phyloP scores from a whole-genome alignment of 2,888 invertebrate species.

The Scaptomyza cyrtandrae region DNA sequence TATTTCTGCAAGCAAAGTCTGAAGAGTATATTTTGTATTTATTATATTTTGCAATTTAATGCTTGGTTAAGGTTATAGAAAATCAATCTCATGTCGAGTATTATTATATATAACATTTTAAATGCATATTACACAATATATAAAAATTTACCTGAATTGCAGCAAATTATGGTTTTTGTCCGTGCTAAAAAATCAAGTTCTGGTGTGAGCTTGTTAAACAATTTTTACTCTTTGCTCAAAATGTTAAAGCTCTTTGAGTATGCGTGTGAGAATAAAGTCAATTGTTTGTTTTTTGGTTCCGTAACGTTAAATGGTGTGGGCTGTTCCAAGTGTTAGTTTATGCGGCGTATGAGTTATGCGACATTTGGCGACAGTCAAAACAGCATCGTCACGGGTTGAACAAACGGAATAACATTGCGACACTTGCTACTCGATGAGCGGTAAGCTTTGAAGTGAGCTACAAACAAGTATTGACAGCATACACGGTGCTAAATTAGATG shows the following conservation, averaged over 20 bases:
- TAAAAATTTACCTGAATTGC: background rate
- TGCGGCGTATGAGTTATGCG: conserved; percentile 65
- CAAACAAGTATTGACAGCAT: conserved; percentile 65
- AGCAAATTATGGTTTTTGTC: background rate
- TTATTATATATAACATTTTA: too few relatives aligned
- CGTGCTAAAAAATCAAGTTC: background rate
- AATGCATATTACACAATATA: background rate
- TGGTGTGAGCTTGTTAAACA: too few relatives aligned
- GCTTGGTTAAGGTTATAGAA: too few relatives aligned
- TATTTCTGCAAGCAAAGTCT: too few relatives aligned
- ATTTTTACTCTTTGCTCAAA: background rate
- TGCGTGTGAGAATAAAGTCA: conserved; percentile 24
- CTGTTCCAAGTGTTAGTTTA: conserved; percentile 39
- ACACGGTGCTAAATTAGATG: conserved; percentile 75
- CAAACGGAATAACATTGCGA: conserved; percentile 45
- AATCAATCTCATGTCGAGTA: too few relatives aligned
- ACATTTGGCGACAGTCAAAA: conserved; percentile 27
- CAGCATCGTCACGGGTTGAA: conserved; percentile 46
- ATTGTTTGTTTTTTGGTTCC: conserved; percentile 1
- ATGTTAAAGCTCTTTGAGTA: conserved; percentile 8
- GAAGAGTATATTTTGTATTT: too few relatives aligned
- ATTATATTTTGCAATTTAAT: too few relatives aligned
- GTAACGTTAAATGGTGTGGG: conserved; percentile 36
- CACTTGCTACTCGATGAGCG: conserved; percentile 60
- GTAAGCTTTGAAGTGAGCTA: conserved; percentile 65